phyloP scores from a whole-genome alignment of 2,888 invertebrate species.

The Elmis aenea region DNA sequence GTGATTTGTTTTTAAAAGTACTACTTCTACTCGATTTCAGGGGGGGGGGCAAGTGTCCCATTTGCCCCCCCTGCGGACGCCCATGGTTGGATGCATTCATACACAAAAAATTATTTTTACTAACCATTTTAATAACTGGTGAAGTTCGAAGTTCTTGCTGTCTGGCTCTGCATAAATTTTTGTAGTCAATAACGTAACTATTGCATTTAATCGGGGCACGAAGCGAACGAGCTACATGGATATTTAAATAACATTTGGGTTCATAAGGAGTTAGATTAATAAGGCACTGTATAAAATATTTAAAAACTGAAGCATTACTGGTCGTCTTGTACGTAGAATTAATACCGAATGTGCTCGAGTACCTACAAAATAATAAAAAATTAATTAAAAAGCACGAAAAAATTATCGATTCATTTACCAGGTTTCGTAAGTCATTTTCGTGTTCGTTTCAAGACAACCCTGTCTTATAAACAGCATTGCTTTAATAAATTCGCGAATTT shows the following conservation, averaged over 20 bases:
- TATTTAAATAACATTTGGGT: conserved; percentile 8
- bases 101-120: neutral
- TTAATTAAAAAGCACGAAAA: neutral
- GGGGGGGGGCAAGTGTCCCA: too few relatives aligned
- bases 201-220: conserved; percentile 11
- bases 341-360: conserved; percentile 12
- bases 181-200: conserved; percentile 9
- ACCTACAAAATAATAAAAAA: conserved; percentile 10
- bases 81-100: neutral
- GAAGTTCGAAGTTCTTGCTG: conserved; percentile 7
- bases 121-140: conserved; percentile 7
- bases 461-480: conserved; percentile 13
- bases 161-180: conserved; percentile 11
- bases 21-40: too few relatives aligned
- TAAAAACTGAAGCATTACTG: conserved; percentile 7
- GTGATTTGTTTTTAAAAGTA: too few relatives aligned
- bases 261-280: conserved; percentile 11
- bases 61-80: too few relatives aligned
- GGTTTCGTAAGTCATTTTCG: conserved; percentile 8
- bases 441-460: conserved; percentile 9
- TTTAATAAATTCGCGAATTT: conserved; percentile 6
- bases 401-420: conserved; percentile 8
- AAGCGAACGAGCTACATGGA: conserved; percentile 7
- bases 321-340: conserved; percentile 11
- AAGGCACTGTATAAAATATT: conserved; percentile 9